These are phyloP conservation scores for Megaleporinus macrocephalus DNA, from an alignment of 2,113 vertebrate species.

Conservation along the genomic window DNA sequence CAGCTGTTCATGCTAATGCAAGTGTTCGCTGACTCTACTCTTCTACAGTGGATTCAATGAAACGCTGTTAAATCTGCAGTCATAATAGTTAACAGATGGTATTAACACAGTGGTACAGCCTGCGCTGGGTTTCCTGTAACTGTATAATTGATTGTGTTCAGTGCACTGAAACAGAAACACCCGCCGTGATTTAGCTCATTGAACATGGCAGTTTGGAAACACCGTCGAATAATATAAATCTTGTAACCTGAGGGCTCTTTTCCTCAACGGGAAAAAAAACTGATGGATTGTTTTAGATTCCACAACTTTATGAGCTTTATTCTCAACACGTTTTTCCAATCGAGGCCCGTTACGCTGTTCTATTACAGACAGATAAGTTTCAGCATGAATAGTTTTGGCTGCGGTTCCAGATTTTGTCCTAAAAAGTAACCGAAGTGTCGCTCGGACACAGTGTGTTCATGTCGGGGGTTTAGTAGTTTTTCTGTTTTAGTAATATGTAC, in stretches of 20 bases:
- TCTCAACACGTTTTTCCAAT: constrained; percentile 22
- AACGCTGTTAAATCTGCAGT: background rate
- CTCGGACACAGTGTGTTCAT: background rate
- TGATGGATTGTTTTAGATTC: constrained; percentile 34
- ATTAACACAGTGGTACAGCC: background rate
- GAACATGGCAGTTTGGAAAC: background rate
- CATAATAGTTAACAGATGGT: background rate
- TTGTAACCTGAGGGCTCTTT: constrained; percentile 10
- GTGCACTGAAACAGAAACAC: background rate
- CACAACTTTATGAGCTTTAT: background rate
- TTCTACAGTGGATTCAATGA: background rate
- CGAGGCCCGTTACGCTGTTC: background rate
- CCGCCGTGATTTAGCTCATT: background rate
- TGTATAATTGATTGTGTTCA: background rate
- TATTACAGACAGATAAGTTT: background rate
- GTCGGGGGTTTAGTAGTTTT: background rate
- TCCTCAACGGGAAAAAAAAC: background rate
- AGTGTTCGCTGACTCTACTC: background rate
- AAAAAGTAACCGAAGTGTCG: background rate
- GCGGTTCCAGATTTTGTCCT: background rate
- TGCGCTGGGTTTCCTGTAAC: background rate
- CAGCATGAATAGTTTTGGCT: background rate
- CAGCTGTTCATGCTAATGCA: background rate
- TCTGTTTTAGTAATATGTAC: too few species aligned
- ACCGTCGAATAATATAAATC: background rate